Evolutionary conservation across 1,140 invertebrate genomes (phyloP).

Genomic region (Pseudomyrmex pallidus): DNA sequence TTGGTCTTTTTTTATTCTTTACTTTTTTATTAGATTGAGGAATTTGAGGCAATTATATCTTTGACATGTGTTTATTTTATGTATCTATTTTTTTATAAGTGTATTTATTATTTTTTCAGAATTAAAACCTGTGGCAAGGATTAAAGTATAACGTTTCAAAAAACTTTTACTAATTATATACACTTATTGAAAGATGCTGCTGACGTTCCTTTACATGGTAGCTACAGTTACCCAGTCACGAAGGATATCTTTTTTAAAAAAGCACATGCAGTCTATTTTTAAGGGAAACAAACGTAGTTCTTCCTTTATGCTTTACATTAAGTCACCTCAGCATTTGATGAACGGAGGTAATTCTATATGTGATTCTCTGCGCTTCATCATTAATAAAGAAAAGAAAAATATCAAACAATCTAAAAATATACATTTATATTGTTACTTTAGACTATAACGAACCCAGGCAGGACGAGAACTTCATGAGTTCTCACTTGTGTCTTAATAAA

Average conservation of each 20-base stretch:
- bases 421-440: constrained; percentile 64
- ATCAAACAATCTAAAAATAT: neutral
- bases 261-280: constrained; percentile 73
- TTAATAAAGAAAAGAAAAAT: neutral
- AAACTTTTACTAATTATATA: constrained; percentile 11
- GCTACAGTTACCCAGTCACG: constrained; percentile 89
- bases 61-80: neutral
- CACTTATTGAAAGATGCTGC: constrained; percentile 82
- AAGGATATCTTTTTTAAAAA: constrained; percentile 86
- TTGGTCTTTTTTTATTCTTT: neutral
- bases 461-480: constrained; percentile 81
- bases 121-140: neutral
- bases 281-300: constrained; percentile 72
- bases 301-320: constrained; percentile 82
- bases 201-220: constrained; percentile 89
- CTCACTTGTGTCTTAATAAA: constrained; percentile 85
- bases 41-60: neutral
- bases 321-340: constrained; percentile 74
- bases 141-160: neutral
- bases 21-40: neutral
- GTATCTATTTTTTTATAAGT: neutral
- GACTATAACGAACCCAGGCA: constrained; percentile 66
- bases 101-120: constrained; percentile 34
- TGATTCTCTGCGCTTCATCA: neutral
- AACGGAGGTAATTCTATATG: constrained; percentile 79